Conservation (phyloP, 2,888 invertebrate species). For the Laothoe populi region DNA sequence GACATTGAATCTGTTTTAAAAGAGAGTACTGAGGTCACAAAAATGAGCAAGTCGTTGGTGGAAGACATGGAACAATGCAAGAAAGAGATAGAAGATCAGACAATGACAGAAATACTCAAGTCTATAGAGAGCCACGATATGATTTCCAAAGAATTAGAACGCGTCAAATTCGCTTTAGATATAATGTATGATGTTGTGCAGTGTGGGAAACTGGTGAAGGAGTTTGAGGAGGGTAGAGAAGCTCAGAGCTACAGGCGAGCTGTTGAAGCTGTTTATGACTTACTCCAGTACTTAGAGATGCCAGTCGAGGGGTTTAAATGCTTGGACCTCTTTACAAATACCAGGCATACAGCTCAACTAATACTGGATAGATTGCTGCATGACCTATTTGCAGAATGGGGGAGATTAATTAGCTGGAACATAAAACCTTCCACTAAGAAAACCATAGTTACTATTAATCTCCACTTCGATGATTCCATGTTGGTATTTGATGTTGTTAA, state of each 20-base stretch:
- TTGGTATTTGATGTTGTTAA: slow-evolving; percentile 62
- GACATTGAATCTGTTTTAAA: slow-evolving; percentile 84
- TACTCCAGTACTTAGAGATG: slow-evolving; percentile 71
- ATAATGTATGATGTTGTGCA: slow-evolving; percentile 68
- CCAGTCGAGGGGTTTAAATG: slow-evolving; percentile 78
- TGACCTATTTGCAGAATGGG: slow-evolving; percentile 78
- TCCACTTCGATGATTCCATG: slow-evolving; percentile 61
- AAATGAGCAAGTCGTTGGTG: slow-evolving; percentile 71
- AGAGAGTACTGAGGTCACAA: slow-evolving; percentile 71
- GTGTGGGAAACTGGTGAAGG: slow-evolving; percentile 65
- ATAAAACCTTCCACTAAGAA: slow-evolving; percentile 52
- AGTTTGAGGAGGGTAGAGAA: slow-evolving; percentile 64
- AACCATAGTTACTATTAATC: slow-evolving; percentile 59
- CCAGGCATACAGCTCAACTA: slow-evolving; percentile 72
- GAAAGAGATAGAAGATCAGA: slow-evolving; percentile 85
- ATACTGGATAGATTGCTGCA: slow-evolving; percentile 74
- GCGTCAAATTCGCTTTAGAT: slow-evolving; percentile 82
- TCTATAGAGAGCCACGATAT: slow-evolving; percentile 86
- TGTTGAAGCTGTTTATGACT: slow-evolving; percentile 78
- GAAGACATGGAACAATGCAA: slow-evolving; percentile 83
- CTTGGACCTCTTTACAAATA: slow-evolving; percentile 78
- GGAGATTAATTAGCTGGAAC: slow-evolving; percentile 73
- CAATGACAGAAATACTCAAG: slow-evolving; percentile 85
- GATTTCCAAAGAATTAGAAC: slow-evolving; percentile 82
- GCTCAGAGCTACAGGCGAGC: slow-evolving; percentile 69